phyloP scores from a whole-genome alignment of 1,140 invertebrate genomes.

The Drosophila kohkoa region DNA sequence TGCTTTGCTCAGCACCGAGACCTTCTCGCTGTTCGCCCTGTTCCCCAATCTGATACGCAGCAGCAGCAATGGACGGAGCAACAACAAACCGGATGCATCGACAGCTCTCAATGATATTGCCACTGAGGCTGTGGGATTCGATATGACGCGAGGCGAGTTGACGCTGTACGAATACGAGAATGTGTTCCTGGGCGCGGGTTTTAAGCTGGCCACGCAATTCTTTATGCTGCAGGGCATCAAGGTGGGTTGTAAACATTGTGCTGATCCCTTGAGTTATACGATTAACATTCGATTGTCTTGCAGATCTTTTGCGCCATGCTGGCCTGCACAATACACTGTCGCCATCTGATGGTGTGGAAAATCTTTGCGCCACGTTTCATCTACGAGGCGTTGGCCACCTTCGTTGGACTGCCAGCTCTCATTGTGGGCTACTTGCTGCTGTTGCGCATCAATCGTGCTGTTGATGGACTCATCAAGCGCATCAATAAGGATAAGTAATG shows the following conservation, averaged over 20 bases:
- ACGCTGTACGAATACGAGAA: constrained; percentile 88
- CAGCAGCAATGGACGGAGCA: constrained; percentile 62
- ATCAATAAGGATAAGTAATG: constrained; percentile 76
- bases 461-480: constrained; percentile 80
- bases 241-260: constrained; percentile 86
- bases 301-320: constrained; percentile 93
- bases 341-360: constrained; percentile 99
- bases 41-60: constrained; percentile 86
- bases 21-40: constrained; percentile 89
- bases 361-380: constrained; percentile 98
- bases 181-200: constrained; percentile 87
- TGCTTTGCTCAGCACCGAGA: constrained; percentile 92
- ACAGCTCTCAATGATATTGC: constrained; percentile 53
- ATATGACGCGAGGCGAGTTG: constrained; percentile 89
- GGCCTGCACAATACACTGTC: constrained; percentile 93
- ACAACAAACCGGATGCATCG: constrained; percentile 41
- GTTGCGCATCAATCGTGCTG: constrained; percentile 85
- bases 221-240: constrained; percentile 91
- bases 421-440: constrained; percentile 86
- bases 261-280: neutral
- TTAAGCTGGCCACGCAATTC: constrained; percentile 90
- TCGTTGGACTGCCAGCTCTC: constrained; percentile 87
- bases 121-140: constrained; percentile 80
- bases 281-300: constrained; percentile 56
- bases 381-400: constrained; percentile 92